Evolutionary conservation across 2,888 invertebrate genomes (phyloP), one percentile per base, ranked within the genome.

Genomic region (Orthosia gracilis): DNA sequence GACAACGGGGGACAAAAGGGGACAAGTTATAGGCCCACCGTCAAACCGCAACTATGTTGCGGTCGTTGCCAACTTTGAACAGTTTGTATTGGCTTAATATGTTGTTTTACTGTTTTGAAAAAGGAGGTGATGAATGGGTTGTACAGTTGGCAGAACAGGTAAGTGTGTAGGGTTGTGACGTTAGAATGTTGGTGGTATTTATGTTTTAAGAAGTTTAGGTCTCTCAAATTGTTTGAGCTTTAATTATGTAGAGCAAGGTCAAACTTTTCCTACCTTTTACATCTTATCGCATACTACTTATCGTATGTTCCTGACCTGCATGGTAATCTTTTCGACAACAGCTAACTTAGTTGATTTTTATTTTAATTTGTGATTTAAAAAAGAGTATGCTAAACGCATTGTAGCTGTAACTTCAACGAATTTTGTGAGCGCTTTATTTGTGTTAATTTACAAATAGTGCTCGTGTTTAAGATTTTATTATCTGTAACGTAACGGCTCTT

Each of bases 21-120:
- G 54, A 80, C 83, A 86, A 92, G 87, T 91, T 90, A 92, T 89
- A 85, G 88, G 87, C 76, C 80, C 82, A 78, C 78, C 76, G 73
- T 76, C 76, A 78, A 69, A 82, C 84, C 84, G 76, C 83, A 77
- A 57, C 78, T 52, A 71, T 69, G 73, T 74, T 74, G 79, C 73
- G 85, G 87, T 76, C 17, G 17, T 13, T 58, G 68, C 65, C 69
- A 83, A 80, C 65, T 87, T 78, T 79, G 66, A 58, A 54, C 64
- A 21, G 73, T 57, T 69, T 67, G 31, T 76, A 86, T 78, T 76
- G 40, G 76, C 66, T 68, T 69, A 61, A 77, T 82, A 73, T 31
- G 55, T 69, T 64, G 49, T 66, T 66, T 66, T 54, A 62, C 55
- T 58, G 66, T 70, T 79, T 75, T 72, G 54, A 50, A 7, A 18